Base-by-base conservation (phyloP, 2,888 invertebrate species). In the Odontothrips loti region DNA sequence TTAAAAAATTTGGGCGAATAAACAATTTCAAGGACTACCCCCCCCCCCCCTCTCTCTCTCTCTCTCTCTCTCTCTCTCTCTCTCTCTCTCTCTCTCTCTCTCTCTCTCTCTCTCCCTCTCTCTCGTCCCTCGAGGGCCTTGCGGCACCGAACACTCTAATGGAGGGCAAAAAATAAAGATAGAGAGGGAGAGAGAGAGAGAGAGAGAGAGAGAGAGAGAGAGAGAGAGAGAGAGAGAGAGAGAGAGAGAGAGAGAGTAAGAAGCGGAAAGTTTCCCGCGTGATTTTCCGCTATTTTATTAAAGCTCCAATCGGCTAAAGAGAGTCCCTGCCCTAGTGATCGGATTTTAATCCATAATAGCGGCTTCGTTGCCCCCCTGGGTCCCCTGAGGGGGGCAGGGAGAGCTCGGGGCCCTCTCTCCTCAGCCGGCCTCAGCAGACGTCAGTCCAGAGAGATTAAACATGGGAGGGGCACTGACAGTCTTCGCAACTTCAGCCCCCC, bases 151-250 rank as follows among this genome's bases (percentile, higher is more conserved):
- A 11, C 58, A 6, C 58, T 58, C 17, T 58, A 51, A 51, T 3
- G 82, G 81, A 80, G 79, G 81, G 79, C 81, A 80, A 51, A 82
- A 81, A 82, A 82, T 80, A 82, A 80, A 80, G 68, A 82, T 80
- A 80, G 82, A 82, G 81, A 84, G 82, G 78, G 80, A 81, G 79
- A 81, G 83, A 20, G 78, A 47, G 23, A 78, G 82, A 9, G 63
- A 63, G 63, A 63, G 63, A 63, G 63, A 63, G 63, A 63, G 63
- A n/a, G 63, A 48, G 48, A 48, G 48, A 48, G 48, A 48, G 48
- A 48, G 63, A 68, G 20, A 23, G 63, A 4, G 68, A 23, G 68
- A 23, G 68, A 23, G 68, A 23, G n/a, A 63, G 20, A 20, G 63
- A 63, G 23, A 68, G 68, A 68, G 68, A 23, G 68, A 68, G 81